These are phyloP conservation scores for Oreochromis niloticus DNA, from an alignment of 2,113 vertebrate species.

Conservation along the genomic window DNA sequence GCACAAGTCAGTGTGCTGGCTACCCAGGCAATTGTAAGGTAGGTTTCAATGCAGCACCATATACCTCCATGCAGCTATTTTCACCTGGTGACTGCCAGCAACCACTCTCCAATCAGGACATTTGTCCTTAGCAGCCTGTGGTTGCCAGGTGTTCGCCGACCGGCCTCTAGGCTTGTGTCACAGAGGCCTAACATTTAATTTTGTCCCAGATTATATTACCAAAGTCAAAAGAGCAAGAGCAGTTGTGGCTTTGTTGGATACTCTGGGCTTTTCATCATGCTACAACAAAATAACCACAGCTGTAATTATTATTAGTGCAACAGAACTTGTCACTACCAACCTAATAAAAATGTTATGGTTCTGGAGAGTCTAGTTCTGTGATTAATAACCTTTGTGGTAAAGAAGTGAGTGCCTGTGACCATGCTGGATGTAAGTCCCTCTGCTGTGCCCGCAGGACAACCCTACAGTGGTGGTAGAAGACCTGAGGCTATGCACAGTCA, in stretches of 20 bases:
- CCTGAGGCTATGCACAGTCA: slow-evolving; percentile 90
- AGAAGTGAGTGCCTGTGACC: not conserved
- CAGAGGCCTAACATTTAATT: not conserved
- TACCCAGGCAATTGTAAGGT: not conserved
- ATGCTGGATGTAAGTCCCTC: not conserved
- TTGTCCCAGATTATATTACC: not conserved
- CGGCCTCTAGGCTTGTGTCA: rapidly evolving
- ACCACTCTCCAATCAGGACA: not conserved
- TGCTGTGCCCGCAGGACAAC: slow-evolving; percentile 78
- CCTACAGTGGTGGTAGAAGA: slow-evolving; percentile 98
- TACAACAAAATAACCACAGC: rapidly evolving
- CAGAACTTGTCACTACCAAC: not conserved
- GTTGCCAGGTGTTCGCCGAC: rapidly evolving
- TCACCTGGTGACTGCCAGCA: not conserved
- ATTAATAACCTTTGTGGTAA: not conserved
- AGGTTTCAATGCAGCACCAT: not conserved
- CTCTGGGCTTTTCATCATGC: not conserved
- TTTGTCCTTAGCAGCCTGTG: not conserved
- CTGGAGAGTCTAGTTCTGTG: not conserved
- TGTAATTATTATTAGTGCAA: not conserved
- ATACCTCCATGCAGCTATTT: not conserved
- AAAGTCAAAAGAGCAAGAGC: not conserved
- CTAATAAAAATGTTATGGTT: not conserved
- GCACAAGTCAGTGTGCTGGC: rapidly evolving
- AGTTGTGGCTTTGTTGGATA: not conserved